Evolutionary conservation across 2,888 invertebrate genomes (phyloP), one percentile per base, ranked within the genome.

Genomic region (Tanypteryx hageni): DNA sequence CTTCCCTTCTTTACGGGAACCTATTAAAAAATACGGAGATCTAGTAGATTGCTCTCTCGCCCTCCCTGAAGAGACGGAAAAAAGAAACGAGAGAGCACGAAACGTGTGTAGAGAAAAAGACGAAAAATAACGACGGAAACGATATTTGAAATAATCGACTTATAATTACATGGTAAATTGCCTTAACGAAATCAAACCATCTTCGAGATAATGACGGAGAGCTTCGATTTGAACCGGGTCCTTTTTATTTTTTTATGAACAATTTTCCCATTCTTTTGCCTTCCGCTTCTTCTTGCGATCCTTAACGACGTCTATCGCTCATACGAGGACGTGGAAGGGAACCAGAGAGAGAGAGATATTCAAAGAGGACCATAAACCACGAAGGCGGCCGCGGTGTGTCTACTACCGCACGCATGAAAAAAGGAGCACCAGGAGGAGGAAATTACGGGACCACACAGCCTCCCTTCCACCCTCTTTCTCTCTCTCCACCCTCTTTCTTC

Each of bases 391-490:
- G 76, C 76, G 27, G 76, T 27, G 76, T 61, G 61, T 76, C 11
- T 76, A 76, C 76, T 22, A 22, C 22, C 18, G 22, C 68, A 22
- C 68, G 27, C 76, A 27, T 22, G 13, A 27, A 13, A 27, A 27
- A 76, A 76, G 27, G 27, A 76, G 76, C 22, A 11, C 7, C n/a
- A 18, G 22, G 10, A 16, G 68, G 68, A 22, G 76, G 76, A 76
- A 68, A 68, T 68, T 68, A 68, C 68, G 22, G 68, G 68, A 76
- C 76, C 76, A 76, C 76, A 76, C 76, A 76, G 22, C 68, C 68
- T 68, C 64, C 64, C 64, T 14, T 14, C 22, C 68, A n/a, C 68
- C n/a, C 68, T n/a, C 68, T 14, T 0, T 68, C 68, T n/a, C n/a
- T n/a, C 68, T 68, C 68, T n/a, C n/a, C 68, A 0, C 68, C 10